A percentile compares a stretch with the other conserved stretches of the same genome.
These are phyloP conservation scores for Plodia interpunctella DNA, from an alignment of 1,140 invertebrate species.

Conservation along the genomic window DNA sequence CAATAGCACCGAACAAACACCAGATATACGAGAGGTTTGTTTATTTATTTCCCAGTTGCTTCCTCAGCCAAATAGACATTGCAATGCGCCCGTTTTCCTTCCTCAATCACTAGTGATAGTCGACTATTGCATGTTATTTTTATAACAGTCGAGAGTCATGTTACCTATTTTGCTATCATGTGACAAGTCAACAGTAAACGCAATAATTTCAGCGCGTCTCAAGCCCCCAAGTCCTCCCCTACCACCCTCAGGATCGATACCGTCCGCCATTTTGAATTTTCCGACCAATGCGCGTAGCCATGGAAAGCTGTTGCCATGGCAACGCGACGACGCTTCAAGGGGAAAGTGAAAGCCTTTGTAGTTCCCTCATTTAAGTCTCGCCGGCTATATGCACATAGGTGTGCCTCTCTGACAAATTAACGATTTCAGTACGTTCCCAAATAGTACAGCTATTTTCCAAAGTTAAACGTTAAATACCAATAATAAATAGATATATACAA, in stretches of 20 bases:
- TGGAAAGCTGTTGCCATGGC: conserved; percentile 62
- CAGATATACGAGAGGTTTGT: no score
- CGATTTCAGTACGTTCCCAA: no score
- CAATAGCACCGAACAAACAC: no score
- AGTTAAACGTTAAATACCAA: no score
- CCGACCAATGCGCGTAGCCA: conserved; percentile 71
- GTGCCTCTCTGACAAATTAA: neutral
- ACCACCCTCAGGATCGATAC: conserved; percentile 57
- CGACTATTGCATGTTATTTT: no score
- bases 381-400: neutral
- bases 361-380: conserved; percentile 17
- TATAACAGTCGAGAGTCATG: no score
- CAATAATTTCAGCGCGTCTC: conserved; percentile 39
- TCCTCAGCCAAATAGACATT: no score
- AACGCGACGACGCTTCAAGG: conserved; percentile 56
- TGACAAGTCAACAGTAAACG: conserved; percentile 27
- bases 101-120: no score
- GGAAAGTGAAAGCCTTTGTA: conserved; percentile 61
- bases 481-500: no score
- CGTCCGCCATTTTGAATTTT: conserved; percentile 71
- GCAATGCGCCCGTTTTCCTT: no score
- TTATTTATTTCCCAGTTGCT: no score
- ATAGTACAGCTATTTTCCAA: no score
- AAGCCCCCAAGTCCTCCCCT: conserved; percentile 33
- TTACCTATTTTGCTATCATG: neutral